Percentiles rank a stretch among this genome's conserved stretches.
Evolutionary conservation across 2,113 vertebrate species (phyloP).

Genomic region (Motacilla tschutschensis): DNA sequence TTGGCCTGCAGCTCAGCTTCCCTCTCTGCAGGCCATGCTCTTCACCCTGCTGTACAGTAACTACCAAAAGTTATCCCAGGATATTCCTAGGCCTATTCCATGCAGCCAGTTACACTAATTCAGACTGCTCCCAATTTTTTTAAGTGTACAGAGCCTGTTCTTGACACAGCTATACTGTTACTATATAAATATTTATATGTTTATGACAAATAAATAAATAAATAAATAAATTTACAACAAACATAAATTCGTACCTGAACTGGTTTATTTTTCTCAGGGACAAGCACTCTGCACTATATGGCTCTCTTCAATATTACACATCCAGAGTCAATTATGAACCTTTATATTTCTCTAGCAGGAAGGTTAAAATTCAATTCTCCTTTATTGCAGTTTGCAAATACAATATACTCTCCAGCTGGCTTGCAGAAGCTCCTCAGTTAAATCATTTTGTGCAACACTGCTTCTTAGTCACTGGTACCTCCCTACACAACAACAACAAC

Average conservation of each 20-base stretch:
- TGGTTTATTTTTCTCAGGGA: not conserved
- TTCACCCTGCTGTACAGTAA: not conserved
- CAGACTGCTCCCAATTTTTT: not conserved
- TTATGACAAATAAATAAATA: not conserved
- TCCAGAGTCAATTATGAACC: constrained; percentile 16
- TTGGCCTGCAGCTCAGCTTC: not conserved
- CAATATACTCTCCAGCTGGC: constrained; percentile 6
- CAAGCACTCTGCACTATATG: not conserved
- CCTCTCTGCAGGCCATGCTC: not conserved
- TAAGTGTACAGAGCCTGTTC: not conserved
- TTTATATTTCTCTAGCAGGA: constrained; percentile 10
- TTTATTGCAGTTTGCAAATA: constrained; percentile 37
- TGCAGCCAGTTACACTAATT: not conserved
- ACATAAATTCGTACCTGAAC: not conserved
- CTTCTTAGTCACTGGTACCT: not conserved
- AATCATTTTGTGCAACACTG: constrained; percentile 8
- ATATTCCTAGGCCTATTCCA: not conserved
- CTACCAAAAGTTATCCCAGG: not conserved
- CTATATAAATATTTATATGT: not conserved
- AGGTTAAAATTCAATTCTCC: constrained; percentile 35
- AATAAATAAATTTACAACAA: not conserved
- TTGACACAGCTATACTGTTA: not conserved
- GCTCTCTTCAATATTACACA: not conserved
- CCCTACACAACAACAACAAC: not conserved
- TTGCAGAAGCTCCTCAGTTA: constrained; percentile 14